These are phyloP conservation scores for Platalea minor DNA, from an alignment of 2,797 vertebrate species.

Conservation along the genomic window DNA sequence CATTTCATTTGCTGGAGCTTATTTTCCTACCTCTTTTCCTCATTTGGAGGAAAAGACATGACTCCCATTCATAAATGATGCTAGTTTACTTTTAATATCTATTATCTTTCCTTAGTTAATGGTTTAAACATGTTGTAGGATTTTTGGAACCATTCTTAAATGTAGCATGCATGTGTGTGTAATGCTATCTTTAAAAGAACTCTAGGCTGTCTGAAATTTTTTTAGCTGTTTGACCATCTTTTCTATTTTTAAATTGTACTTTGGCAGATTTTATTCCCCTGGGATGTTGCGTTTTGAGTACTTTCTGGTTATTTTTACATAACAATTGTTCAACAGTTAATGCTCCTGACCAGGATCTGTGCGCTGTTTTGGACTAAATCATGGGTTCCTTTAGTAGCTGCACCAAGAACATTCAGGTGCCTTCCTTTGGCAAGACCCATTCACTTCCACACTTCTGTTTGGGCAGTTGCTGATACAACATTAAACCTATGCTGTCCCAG, in stretches of 20 bases:
- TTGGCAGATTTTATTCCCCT: background rate
- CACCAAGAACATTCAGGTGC: background rate
- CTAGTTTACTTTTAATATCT: background rate
- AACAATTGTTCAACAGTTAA: background rate
- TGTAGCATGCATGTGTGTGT: background rate
- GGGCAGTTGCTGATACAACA: background rate
- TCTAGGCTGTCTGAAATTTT: background rate
- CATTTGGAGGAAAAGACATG: background rate
- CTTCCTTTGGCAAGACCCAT: background rate
- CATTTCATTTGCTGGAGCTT: constrained; percentile 11
- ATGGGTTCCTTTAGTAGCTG: background rate
- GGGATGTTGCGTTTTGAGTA: background rate
- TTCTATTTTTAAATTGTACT: background rate
- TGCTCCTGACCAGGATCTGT: background rate
- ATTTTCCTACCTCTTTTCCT: background rate
- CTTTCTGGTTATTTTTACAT: background rate
- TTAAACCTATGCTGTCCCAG: background rate
- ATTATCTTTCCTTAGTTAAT: background rate
- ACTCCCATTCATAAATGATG: background rate
- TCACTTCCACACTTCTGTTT: background rate
- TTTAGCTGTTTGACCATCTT: background rate
- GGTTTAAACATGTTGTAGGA: background rate
- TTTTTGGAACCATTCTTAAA: background rate
- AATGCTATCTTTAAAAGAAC: background rate
- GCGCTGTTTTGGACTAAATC: background rate